Evolutionary conservation across 2,888 invertebrate species (phyloP).

Genomic region (Eilema depressum): DNA sequence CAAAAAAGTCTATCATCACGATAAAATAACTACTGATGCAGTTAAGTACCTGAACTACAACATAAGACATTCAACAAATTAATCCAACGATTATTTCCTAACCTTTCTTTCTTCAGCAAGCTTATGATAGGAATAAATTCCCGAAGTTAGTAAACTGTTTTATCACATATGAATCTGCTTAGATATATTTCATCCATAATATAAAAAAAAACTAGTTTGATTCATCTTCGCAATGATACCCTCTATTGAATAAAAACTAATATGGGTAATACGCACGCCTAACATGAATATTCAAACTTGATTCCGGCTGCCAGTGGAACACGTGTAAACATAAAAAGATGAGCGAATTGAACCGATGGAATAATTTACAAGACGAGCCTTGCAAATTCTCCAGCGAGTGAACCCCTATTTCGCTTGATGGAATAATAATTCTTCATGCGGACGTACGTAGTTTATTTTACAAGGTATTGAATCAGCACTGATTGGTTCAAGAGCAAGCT

Average conservation of each 20-base stretch:
- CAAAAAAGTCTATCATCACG: too few relatives aligned
- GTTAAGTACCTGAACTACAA: too few relatives aligned
- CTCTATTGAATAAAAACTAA: slow-evolving; percentile 22
- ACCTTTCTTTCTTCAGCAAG: too few relatives aligned
- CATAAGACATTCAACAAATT: too few relatives aligned
- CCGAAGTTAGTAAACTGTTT: too few relatives aligned
- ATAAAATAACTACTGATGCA: too few relatives aligned
- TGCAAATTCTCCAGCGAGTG: slow-evolving; percentile 18
- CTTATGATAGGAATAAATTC: too few relatives aligned
- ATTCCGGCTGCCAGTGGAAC: slow-evolving; percentile 17
- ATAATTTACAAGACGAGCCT: slow-evolving; percentile 24
- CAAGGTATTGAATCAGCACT: neutral
- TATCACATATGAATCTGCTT: neutral
- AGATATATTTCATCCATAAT: neutral
- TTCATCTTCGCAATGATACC: slow-evolving; percentile 3
- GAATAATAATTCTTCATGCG: slow-evolving; percentile 19
- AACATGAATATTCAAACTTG: slow-evolving; percentile 24
- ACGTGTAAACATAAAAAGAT: slow-evolving; percentile 27
- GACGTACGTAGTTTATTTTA: slow-evolving; percentile 15
- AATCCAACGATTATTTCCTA: too few relatives aligned
- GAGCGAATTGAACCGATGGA: slow-evolving; percentile 24
- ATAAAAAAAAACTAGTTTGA: neutral
- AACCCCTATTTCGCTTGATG: slow-evolving; percentile 22
- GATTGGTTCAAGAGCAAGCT: neutral
- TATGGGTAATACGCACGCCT: slow-evolving; percentile 16